These are phyloP conservation scores for Diorhabda carinulata DNA, from an alignment of 1,140 invertebrate genomes.

Conservation along the genomic window DNA sequence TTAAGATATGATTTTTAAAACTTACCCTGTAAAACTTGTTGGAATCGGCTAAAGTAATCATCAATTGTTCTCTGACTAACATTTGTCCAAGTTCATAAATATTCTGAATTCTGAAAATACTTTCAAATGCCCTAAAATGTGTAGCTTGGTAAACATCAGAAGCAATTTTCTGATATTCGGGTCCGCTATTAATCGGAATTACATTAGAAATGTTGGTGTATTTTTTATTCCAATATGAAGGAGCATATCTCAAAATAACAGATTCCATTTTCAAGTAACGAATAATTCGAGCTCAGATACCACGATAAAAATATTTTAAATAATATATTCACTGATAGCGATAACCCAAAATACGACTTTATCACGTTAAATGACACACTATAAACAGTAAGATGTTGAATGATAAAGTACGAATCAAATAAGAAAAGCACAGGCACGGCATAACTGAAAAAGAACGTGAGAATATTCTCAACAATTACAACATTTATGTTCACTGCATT, in stretches of 20 bases:
- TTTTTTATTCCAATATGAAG: slow-evolving; percentile 5
- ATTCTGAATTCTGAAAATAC: slow-evolving; percentile 11
- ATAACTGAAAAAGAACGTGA: no score
- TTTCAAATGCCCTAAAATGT: background rate
- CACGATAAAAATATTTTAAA: no score
- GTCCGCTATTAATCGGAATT: background rate
- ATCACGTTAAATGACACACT: no score
- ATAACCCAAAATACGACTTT: no score
- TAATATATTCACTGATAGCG: no score
- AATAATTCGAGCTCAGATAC: no score
- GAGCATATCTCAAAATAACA: background rate
- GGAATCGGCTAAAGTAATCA: background rate
- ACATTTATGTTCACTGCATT: no score
- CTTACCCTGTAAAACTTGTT: slow-evolving; percentile 7
- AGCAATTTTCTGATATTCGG: slow-evolving; percentile 6
- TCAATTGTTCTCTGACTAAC: slow-evolving; percentile 15
- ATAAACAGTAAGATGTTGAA: no score
- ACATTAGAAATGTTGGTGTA: background rate
- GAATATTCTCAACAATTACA: no score
- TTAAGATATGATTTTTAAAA: background rate
- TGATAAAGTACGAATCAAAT: no score
- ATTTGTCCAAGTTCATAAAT: slow-evolving; percentile 20
- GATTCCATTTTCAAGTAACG: slow-evolving; percentile 5
- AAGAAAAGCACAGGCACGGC: no score
- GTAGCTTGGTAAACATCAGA: background rate